These are phyloP conservation scores for Frankliniella intonsa DNA, from an alignment of 2,888 invertebrate species.

Conservation along the genomic window DNA sequence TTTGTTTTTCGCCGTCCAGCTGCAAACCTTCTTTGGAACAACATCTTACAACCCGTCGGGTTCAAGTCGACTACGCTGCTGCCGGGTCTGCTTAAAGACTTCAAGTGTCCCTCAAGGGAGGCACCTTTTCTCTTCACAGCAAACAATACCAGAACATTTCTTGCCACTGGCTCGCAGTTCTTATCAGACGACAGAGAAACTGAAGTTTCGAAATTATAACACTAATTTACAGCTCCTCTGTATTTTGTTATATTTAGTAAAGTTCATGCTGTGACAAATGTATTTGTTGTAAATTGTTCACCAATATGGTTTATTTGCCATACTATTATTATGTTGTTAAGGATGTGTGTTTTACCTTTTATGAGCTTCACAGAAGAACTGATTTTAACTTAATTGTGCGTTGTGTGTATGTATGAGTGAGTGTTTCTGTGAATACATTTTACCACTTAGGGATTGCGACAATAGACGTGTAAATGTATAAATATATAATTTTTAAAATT, in stretches of 20 bases:
- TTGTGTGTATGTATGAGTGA: not conserved
- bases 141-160: slow-evolving; percentile 37
- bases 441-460: not conserved
- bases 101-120: slow-evolving; percentile 56
- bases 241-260: not conserved
- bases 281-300: not conserved
- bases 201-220: not conserved
- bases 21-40: slow-evolving; percentile 69
- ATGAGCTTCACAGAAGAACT: slow-evolving; percentile 8
- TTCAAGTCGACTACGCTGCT: slow-evolving; percentile 55
- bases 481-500: not conserved
- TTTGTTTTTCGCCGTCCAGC: slow-evolving; percentile 47
- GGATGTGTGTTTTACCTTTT: not conserved
- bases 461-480: not conserved
- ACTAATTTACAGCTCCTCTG: not conserved
- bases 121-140: slow-evolving; percentile 63
- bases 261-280: not conserved
- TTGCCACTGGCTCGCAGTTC: not conserved
- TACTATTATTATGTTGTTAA: not conserved
- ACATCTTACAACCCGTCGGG: slow-evolving; percentile 65
- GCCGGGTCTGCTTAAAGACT: slow-evolving; percentile 56
- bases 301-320: not conserved
- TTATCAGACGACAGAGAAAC: not conserved
- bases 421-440: not conserved
- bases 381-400: slow-evolving; percentile 13